These are phyloP conservation scores for Grus americana DNA, from an alignment of 2,113 vertebrate genomes.

Conservation along the genomic window DNA sequence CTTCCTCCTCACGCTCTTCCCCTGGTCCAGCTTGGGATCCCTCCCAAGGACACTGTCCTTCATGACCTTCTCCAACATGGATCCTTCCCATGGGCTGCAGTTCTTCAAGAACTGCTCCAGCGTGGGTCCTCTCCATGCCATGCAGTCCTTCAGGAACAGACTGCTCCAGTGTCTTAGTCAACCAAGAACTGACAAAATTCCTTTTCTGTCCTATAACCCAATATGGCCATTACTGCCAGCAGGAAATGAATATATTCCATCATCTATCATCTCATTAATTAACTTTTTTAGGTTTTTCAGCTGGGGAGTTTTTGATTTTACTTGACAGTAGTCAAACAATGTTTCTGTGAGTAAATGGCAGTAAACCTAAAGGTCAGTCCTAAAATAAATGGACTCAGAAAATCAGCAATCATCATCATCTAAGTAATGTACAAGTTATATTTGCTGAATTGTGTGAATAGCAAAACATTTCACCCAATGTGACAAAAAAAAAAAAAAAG, in stretches of 20 bases:
- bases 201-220: neutral
- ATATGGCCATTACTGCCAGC: neutral
- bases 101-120: neutral
- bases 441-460: neutral
- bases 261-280: neutral
- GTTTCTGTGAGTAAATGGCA: neutral
- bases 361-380: neutral
- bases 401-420: neutral
- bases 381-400: neutral
- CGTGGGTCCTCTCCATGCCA: neutral
- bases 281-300: neutral
- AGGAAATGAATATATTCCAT: neutral
- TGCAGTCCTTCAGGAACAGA: neutral
- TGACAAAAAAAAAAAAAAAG: neutral
- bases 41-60: neutral
- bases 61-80: neutral
- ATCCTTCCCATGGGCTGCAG: neutral
- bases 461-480: neutral
- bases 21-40: rapidly evolving
- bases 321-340: neutral
- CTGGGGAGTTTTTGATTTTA: neutral
- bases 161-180: neutral
- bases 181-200: neutral
- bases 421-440: neutral
- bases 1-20: neutral